Conservation (phyloP, 1,140 invertebrate genomes). For the Diorhabda sublineata region DNA sequence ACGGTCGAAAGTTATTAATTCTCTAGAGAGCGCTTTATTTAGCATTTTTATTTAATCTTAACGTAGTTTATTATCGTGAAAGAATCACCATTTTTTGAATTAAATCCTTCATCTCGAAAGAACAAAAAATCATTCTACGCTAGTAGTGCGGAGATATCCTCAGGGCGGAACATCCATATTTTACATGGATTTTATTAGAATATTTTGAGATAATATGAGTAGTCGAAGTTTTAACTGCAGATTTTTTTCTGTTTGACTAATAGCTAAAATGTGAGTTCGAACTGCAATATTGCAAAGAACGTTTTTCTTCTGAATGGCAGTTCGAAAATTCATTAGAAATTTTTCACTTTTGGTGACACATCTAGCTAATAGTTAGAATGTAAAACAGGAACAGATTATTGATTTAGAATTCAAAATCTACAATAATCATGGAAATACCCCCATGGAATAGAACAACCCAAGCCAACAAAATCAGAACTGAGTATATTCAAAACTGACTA, state of each 20-base stretch:
- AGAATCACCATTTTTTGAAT: constrained; percentile 45
- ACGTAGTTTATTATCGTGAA: constrained; percentile 44
- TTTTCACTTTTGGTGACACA: no score
- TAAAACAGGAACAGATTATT: no score
- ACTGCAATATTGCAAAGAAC: no score
- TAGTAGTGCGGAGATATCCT: not conserved
- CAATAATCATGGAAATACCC: no score
- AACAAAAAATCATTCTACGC: not conserved
- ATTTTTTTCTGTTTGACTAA: not conserved
- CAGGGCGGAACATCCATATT: not conserved
- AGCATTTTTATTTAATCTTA: constrained; percentile 46
- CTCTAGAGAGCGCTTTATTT: constrained; percentile 41
- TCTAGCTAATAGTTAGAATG: no score
- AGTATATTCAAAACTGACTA: no score
- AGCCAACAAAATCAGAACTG: no score
- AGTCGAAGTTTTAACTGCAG: not conserved
- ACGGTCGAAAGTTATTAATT: constrained; percentile 2
- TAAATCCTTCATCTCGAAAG: constrained; percentile 38
- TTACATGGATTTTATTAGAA: not conserved
- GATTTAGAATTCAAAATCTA: no score
- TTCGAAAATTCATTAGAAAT: no score
- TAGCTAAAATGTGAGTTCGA: not conserved
- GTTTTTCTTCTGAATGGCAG: no score
- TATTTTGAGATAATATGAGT: not conserved
- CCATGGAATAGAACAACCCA: no score